Base-by-base conservation (phyloP, 1,140 invertebrate species). In the Rhagoletis zephyria region DNA sequence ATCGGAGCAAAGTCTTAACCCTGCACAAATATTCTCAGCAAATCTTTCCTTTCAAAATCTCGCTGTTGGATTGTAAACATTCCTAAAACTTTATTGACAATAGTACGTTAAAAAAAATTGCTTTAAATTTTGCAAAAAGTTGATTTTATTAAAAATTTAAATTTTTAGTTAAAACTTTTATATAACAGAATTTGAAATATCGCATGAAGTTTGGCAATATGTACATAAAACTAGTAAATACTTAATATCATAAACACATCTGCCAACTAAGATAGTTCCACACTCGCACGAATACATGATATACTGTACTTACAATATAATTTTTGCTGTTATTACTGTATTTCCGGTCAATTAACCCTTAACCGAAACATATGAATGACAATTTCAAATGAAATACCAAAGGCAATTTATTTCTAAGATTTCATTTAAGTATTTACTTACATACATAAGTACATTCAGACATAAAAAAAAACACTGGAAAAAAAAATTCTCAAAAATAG, bases 301-400 rank as follows among this genome's bases (percentile, higher is more conserved):
- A 14, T 48, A 63, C 61, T 63, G 16, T 81, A 56, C 48, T 56
- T 81, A 56, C 56, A 4, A 81, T 19, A 30, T 30, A 30, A 30
- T 63, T 56, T 81, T 56, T 81, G 48, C 48, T 81, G 74, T 81
- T 81, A 81, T 81, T 59, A 81, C 48, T 30, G 74, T 81, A 81
- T 81, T 81, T 81, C 74, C 74, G 74, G 74, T 81, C 74, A 81
- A 81, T 81, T 86, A 86, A 86, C 12, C 9, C 85, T 16, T 16
- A n/a, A 86, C 85, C 85, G 85, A 86, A 86, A 86, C 59, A 64
- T 86, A 86, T 86, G 85, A 61, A 61, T 45, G 85, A 86, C 59
- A 86, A 86, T 61, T 86, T 61, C 14, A 81, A 81, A 81, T 81
- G 74, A 19, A 81, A 81, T 56, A 56, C 42, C 74, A 59, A 81